phyloP scores from a whole-genome alignment of 2,797 vertebrate species.

The Phyllotis vaccarum region DNA sequence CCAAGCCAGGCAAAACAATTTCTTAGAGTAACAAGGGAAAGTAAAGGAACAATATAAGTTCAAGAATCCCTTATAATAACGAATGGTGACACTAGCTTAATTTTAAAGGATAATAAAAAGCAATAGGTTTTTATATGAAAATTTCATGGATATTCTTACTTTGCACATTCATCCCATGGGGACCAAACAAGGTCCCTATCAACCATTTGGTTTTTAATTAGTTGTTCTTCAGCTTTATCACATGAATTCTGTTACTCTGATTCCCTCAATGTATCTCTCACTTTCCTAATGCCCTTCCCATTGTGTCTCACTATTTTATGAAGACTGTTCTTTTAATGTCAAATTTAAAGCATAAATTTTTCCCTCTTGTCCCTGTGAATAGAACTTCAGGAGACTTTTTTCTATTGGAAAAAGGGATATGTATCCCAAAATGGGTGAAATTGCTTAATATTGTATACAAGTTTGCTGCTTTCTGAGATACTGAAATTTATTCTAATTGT shows the following conservation, averaged over 20 bases:
- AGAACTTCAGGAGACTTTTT: neutral
- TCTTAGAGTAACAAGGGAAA: conserved; percentile 30
- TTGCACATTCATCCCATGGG: neutral
- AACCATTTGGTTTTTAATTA: neutral
- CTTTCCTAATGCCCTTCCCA: neutral
- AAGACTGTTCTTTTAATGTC: neutral
- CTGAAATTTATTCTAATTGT: neutral
- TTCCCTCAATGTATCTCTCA: neutral
- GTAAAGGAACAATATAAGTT: neutral
- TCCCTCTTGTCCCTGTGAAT: neutral
- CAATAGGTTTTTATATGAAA: neutral
- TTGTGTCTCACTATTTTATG: neutral
- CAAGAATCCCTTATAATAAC: neutral
- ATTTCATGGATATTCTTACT: neutral
- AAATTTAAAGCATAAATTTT: neutral
- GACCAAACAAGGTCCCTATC: neutral
- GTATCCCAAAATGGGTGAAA: neutral
- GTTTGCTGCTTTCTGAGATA: neutral
- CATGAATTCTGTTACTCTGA: neutral
- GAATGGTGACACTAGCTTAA: neutral
- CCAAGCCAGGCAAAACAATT: neutral
- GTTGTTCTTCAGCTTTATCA: neutral
- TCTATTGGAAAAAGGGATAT: neutral
- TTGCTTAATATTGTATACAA: neutral
- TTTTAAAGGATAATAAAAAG: neutral